Evolutionary conservation across 2,113 vertebrate species (phyloP).

Genomic region (Chamaea fasciata): DNA sequence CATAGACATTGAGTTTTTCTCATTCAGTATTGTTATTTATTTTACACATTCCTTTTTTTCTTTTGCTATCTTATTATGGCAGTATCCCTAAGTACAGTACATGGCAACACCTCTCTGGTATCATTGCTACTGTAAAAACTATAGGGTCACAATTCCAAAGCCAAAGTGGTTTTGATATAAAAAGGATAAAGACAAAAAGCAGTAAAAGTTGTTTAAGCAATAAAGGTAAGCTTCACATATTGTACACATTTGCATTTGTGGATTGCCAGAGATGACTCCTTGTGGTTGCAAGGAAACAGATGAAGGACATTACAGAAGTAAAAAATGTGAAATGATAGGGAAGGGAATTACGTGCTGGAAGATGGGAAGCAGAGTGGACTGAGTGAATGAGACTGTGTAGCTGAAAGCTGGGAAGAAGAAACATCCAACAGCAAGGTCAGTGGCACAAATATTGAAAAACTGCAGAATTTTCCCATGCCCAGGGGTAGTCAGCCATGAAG

Average conservation of each 20-base stretch:
- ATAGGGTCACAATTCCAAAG: background rate
- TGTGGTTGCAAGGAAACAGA: background rate
- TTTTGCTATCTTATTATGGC: background rate
- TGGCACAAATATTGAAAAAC: background rate
- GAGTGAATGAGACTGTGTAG: background rate
- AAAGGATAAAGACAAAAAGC: background rate
- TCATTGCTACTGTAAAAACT: background rate
- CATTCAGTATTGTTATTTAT: background rate
- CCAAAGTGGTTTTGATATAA: background rate
- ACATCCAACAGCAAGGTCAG: background rate
- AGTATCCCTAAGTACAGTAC: background rate
- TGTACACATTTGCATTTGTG: background rate
- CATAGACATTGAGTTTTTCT: background rate
- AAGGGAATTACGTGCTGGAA: background rate
- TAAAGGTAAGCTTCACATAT: background rate
- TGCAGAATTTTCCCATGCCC: background rate
- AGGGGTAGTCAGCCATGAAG: background rate
- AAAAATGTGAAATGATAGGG: background rate
- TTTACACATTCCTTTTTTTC: background rate
- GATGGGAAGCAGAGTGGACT: background rate
- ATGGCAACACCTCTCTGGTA: background rate
- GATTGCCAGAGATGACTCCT: background rate
- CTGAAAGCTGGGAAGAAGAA: background rate
- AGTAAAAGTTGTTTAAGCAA: background rate
- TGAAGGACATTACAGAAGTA: background rate